Conservation (phyloP, 2,797 vertebrate species). For the Syngnathus acus region DNA sequence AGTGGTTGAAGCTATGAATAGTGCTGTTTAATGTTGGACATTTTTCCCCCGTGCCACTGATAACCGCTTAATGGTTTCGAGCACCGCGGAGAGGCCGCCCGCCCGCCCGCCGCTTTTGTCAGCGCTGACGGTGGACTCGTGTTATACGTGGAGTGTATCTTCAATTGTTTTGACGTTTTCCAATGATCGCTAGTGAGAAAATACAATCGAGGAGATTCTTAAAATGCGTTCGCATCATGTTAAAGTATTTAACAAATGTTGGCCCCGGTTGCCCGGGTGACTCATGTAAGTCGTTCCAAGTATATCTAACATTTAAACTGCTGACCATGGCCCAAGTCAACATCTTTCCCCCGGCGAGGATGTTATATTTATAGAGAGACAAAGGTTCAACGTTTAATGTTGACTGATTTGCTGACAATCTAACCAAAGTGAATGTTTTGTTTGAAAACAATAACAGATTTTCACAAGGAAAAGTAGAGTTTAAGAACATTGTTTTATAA, state of each 20-base stretch:
- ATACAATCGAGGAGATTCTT: background rate
- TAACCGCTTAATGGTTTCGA: constrained; percentile 8
- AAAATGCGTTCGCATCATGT: background rate
- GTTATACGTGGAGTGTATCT: background rate
- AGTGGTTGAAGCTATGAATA: constrained; percentile 3
- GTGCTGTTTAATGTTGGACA: constrained; percentile 19
- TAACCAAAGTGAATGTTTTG: background rate
- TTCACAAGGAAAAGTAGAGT: background rate
- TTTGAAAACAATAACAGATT: background rate
- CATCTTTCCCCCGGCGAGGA: background rate
- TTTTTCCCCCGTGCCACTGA: constrained; percentile 19
- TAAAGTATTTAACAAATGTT: background rate
- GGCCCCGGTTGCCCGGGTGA: background rate
- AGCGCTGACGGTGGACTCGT: background rate
- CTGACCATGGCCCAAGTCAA: constrained; percentile 6
- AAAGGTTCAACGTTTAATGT: background rate
- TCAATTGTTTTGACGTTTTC: background rate
- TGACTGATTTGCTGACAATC: background rate
- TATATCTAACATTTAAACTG: constrained; percentile 10
- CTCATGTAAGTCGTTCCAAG: background rate
- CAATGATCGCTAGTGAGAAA: background rate
- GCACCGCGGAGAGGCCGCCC: background rate
- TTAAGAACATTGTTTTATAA: background rate
- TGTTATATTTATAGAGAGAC: background rate
- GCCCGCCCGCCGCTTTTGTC: background rate